Conservation (phyloP, 2,113 vertebrate genomes). For the Tachysurus fulvidraco region DNA sequence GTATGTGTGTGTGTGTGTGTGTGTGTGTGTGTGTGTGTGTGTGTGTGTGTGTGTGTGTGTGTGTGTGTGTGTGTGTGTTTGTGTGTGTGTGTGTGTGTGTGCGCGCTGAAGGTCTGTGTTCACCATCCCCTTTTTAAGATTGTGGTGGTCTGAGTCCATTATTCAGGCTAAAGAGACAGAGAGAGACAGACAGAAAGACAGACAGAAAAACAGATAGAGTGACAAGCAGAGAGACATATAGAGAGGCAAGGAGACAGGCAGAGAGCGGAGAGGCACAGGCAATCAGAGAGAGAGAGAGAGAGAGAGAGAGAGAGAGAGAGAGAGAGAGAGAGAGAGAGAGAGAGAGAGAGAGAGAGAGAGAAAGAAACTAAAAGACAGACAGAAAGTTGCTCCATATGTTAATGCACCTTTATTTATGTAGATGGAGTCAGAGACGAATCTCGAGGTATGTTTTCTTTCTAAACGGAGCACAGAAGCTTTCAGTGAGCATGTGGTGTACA, state of each 20-base stretch:
- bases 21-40: neutral
- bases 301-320: neutral
- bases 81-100: neutral
- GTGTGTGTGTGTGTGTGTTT: neutral
- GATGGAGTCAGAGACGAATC: neutral
- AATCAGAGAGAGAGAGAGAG: neutral
- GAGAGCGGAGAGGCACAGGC: too few relatives aligned
- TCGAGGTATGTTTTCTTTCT: neutral
- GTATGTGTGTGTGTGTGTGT: neutral
- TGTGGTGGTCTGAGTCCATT: neutral
- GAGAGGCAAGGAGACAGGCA: too few relatives aligned
- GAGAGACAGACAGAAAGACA: too few relatives aligned
- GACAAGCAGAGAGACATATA: too few relatives aligned
- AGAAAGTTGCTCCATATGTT: neutral
- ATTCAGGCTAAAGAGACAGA: neutral
- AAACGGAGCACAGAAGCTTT: neutral
- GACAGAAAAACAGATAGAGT: too few relatives aligned
- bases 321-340: neutral
- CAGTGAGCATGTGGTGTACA: constrained; percentile 9
- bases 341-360: neutral
- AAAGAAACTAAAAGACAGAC: neutral
- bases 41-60: neutral
- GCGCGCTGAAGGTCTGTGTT: neutral
- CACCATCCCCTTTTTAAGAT: neutral
- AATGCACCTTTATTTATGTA: neutral